phyloP scores from a whole-genome alignment of 2,797 vertebrate species.

The Halcyon chelicuti region DNA sequence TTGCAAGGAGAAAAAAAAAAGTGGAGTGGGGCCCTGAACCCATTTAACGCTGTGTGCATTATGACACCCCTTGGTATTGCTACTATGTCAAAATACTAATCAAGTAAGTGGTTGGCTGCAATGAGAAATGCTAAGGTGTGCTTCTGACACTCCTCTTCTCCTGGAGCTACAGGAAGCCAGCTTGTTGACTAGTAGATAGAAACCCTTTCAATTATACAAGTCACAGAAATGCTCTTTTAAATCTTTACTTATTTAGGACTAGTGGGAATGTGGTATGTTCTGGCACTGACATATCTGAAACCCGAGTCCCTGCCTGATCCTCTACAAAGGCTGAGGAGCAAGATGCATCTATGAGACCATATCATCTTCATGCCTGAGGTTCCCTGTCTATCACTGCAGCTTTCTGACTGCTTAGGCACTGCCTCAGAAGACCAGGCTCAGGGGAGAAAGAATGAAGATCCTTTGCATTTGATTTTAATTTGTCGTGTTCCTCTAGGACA shows the following conservation, averaged over 20 bases:
- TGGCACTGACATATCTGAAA: neutral
- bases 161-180: neutral
- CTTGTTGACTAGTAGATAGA: neutral
- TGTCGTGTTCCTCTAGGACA: neutral
- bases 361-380: neutral
- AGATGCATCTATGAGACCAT: fast-evolving
- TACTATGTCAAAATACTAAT: neutral
- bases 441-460: neutral
- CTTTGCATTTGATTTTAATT: neutral
- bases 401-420: neutral
- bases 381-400: neutral
- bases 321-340: neutral
- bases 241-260: neutral
- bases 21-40: neutral
- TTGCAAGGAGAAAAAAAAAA: neutral
- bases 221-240: neutral
- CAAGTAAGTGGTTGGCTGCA: neutral
- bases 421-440: neutral
- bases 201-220: neutral
- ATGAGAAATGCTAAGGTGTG: neutral
- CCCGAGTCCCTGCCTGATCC: neutral
- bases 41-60: neutral
- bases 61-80: neutral
- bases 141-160: neutral
- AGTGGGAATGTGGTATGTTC: neutral